Evolutionary conservation across 2,797 vertebrate species (phyloP).

Genomic region (Arnoldichthys spilopterus): DNA sequence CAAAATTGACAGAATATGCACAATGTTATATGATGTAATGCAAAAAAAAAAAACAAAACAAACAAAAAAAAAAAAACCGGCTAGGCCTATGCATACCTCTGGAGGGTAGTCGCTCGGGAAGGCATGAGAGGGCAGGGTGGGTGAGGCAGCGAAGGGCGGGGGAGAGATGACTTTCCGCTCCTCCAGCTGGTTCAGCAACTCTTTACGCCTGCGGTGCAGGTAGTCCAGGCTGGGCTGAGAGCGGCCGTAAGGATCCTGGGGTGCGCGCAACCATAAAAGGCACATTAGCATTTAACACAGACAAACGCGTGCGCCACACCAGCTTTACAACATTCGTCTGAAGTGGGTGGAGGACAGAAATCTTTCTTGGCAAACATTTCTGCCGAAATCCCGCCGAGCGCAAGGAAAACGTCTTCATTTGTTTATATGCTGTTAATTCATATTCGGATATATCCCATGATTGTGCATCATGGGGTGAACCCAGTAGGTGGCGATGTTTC

Average conservation of each 20-base stretch:
- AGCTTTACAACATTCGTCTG: not conserved
- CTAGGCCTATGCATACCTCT: slow-evolving; percentile 79
- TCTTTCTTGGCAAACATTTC: not conserved
- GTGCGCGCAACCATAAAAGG: not conserved
- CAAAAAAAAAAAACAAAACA: too few species aligned
- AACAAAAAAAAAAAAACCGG: too few species aligned
- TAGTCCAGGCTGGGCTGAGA: slow-evolving; percentile 92
- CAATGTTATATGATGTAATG: too few species aligned
- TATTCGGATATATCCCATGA: too few species aligned
- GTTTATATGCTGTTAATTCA: too few species aligned
- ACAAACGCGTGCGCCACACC: not conserved
- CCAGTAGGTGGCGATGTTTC: too few species aligned
- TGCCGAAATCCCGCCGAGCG: too few species aligned
- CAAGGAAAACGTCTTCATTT: too few species aligned
- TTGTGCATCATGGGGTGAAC: too few species aligned
- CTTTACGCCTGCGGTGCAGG: slow-evolving; percentile 91
- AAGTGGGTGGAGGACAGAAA: not conserved
- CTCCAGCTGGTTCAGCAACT: slow-evolving; percentile 95
- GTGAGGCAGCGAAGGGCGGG: slow-evolving; percentile 93
- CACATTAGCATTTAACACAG: not conserved
- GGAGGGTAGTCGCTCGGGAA: slow-evolving; percentile 91
- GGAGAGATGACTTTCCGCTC: slow-evolving; percentile 97
- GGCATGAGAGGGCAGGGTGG: slow-evolving; percentile 85
- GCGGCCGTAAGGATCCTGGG: slow-evolving; percentile 79
- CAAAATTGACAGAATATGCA: too few species aligned